These are phyloP conservation scores for Phenacoccus solenopsis DNA, from an alignment of 1,140 invertebrate species.

Conservation along the genomic window DNA sequence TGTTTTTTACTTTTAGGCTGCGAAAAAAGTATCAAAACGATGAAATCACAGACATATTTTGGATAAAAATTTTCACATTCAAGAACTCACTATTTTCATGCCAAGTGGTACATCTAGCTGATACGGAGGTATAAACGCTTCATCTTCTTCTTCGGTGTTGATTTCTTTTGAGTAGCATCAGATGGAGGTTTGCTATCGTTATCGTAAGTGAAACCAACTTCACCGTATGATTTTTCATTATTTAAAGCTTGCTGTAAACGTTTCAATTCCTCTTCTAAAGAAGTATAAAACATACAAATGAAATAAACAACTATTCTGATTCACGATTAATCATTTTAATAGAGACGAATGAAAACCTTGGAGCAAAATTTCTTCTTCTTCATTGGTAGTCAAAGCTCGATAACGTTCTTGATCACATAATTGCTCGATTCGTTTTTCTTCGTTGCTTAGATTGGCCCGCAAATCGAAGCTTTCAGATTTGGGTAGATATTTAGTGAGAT, in stretches of 20 bases:
- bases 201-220: slow-evolving; percentile 68
- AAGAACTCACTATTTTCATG: slow-evolving; percentile 52
- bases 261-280: slow-evolving; percentile 81
- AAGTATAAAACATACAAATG: not conserved
- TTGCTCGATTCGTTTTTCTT: slow-evolving; percentile 69
- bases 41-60: too few relatives aligned
- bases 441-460: slow-evolving; percentile 52
- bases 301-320: slow-evolving; percentile 17
- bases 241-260: slow-evolving; percentile 60
- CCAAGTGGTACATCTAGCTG: slow-evolving; percentile 57
- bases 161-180: slow-evolving; percentile 26
- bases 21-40: slow-evolving; percentile 26
- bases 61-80: too few relatives aligned
- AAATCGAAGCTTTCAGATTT: slow-evolving; percentile 48
- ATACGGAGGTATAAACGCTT: slow-evolving; percentile 52
- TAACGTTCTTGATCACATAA: slow-evolving; percentile 85
- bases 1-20: slow-evolving; percentile 86
- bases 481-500: slow-evolving; percentile 60
- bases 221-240: slow-evolving; percentile 53
- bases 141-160: slow-evolving; percentile 43
- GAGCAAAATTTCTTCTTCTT: slow-evolving; percentile 69
- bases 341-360: slow-evolving; percentile 50
- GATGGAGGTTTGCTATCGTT: slow-evolving; percentile 32
- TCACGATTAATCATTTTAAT: slow-evolving; percentile 18
- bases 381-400: slow-evolving; percentile 70